Percentiles rank a stretch among this genome's conserved stretches.
These are phyloP conservation scores for Anolis sagrei DNA, from an alignment of 2,113 vertebrate species.

Conservation along the genomic window DNA sequence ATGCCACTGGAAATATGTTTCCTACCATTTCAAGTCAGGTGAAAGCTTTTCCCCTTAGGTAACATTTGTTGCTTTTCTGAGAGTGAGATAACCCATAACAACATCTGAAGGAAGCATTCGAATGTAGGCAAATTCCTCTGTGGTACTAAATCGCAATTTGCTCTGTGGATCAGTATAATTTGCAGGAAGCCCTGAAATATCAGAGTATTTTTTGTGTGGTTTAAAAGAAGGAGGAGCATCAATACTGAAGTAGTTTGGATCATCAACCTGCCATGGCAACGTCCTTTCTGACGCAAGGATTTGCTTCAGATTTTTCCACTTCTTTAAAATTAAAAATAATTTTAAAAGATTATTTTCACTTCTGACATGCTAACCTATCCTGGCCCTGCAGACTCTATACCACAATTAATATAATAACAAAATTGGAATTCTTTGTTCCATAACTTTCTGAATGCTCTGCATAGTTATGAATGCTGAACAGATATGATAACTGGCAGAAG, in stretches of 20 bases:
- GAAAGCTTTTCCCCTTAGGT: conserved; percentile 76
- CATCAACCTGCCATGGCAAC: conserved; percentile 92
- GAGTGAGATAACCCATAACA: conserved; percentile 90
- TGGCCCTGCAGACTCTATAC: too few relatives aligned
- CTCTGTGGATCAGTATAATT: conserved; percentile 98
- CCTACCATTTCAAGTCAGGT: neutral
- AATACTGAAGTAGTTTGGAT: conserved; percentile 96
- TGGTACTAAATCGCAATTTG: conserved; percentile 93
- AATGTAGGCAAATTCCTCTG: conserved; percentile 95
- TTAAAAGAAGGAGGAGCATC: conserved; percentile 95
- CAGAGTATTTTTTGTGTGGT: conserved; percentile 96
- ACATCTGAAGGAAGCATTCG: conserved; percentile 95
- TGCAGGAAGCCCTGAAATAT: conserved; percentile 93
- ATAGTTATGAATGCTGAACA: too few relatives aligned
- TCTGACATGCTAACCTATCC: too few relatives aligned
- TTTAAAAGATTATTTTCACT: too few relatives aligned
- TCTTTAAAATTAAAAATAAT: too few relatives aligned
- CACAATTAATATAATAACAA: too few relatives aligned
- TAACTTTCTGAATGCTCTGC: too few relatives aligned
- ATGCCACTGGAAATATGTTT: neutral
- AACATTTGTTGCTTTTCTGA: conserved; percentile 93
- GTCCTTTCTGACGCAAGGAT: conserved; percentile 94
- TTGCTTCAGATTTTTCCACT: conserved; percentile 99
- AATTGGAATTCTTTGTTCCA: too few relatives aligned
- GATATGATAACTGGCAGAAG: too few relatives aligned